phyloP scores from a whole-genome alignment of 2,888 invertebrate genomes.

The Philaethria dido region DNA sequence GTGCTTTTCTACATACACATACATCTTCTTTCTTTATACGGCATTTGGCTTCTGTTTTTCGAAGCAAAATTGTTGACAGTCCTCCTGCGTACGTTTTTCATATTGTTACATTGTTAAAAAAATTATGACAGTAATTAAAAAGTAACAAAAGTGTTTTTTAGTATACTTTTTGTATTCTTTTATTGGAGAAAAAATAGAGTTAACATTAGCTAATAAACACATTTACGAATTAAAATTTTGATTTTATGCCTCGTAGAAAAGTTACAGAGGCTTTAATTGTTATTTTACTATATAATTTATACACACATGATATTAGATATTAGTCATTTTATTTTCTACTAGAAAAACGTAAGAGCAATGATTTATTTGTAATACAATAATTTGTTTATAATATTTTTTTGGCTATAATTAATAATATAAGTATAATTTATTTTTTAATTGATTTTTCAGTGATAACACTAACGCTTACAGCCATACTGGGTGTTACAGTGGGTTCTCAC shows the following conservation, averaged over 20 bases:
- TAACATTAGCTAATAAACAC: no score
- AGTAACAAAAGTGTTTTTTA: no score
- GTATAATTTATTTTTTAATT: neutral
- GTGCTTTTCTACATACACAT: slow-evolving; percentile 90
- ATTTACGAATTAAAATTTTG: neutral
- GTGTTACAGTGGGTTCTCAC: slow-evolving; percentile 96
- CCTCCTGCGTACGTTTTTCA: slow-evolving; percentile 87
- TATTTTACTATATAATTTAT: neutral
- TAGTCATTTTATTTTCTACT: no score
- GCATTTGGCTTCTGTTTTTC: slow-evolving; percentile 83
- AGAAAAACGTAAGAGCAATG: no score
- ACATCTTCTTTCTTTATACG: slow-evolving; percentile 87
- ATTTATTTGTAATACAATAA: no score
- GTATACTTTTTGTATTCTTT: no score
- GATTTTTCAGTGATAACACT: slow-evolving; percentile 84
- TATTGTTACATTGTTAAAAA: no score
- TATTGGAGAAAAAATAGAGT: no score
- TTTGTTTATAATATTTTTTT: no score
- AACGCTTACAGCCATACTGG: slow-evolving; percentile 87
- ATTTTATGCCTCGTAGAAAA: neutral
- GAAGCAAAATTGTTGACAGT: slow-evolving; percentile 86
- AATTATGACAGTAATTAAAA: no score
- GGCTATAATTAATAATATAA: no score
- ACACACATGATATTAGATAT: no score
- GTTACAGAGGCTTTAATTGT: neutral